These are phyloP conservation scores for Nemotelus pantherinus DNA, from an alignment of 2,888 invertebrate species.

Conservation along the genomic window DNA sequence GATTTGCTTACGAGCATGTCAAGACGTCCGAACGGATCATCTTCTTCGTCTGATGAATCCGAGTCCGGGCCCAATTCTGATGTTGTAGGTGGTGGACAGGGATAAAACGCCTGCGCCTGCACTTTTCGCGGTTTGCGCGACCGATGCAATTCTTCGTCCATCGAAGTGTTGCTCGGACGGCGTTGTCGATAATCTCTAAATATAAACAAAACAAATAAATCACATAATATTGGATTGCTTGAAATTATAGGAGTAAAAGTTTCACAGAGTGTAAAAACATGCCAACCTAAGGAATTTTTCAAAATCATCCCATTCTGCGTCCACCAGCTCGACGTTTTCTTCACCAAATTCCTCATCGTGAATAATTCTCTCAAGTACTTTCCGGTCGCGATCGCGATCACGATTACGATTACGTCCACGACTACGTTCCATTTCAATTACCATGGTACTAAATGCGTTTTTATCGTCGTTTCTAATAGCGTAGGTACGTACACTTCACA, in stretches of 20 bases:
- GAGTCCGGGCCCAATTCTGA: constrained; percentile 60
- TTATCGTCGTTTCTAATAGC: background rate
- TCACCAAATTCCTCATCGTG: constrained; percentile 64
- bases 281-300: constrained; percentile 58
- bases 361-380: constrained; percentile 58
- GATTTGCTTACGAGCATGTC: constrained; percentile 62
- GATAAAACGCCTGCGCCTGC: constrained; percentile 63
- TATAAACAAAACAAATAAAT: constrained; percentile 45
- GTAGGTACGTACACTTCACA: background rate
- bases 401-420: constrained; percentile 44
- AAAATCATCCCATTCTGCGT: constrained; percentile 65
- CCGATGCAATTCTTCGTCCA: constrained; percentile 61
- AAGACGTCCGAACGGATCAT: constrained; percentile 63
- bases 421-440: constrained; percentile 22
- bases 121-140: constrained; percentile 59
- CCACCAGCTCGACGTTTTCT: constrained; percentile 63
- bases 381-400: constrained; percentile 43
- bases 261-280: background rate
- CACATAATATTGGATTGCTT: no score
- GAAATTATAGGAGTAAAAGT: no score
- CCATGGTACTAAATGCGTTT: constrained; percentile 14
- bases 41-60: constrained; percentile 60
- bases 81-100: constrained; percentile 61
- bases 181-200: constrained; percentile 61
- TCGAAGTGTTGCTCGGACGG: constrained; percentile 60